These are phyloP conservation scores for Sebastes hubbsi DNA, from an alignment of 2,797 vertebrate species.

Conservation along the genomic window DNA sequence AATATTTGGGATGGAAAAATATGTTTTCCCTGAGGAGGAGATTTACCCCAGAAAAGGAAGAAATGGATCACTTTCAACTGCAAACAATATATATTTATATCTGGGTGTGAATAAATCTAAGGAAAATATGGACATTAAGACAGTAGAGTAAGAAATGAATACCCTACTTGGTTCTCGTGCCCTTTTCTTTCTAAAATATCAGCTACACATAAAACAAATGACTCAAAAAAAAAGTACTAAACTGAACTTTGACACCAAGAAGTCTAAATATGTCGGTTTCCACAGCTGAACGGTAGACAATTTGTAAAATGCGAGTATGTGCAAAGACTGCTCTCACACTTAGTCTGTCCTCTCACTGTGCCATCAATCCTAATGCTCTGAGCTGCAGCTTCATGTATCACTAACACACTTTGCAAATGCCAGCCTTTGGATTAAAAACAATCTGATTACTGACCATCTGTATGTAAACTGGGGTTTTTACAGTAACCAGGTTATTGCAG, in stretches of 20 bases:
- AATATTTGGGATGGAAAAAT: not conserved
- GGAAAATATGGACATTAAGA: not conserved
- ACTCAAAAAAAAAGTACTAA: not conserved
- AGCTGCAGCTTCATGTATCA: not conserved
- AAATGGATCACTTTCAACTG: not conserved
- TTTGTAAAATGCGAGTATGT: not conserved
- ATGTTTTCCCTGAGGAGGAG: not conserved
- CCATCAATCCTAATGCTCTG: not conserved
- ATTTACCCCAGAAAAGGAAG: not conserved
- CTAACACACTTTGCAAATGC: not conserved
- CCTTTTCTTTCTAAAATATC: not conserved
- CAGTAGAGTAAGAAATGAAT: not conserved
- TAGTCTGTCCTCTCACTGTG: not conserved
- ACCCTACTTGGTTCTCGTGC: not conserved
- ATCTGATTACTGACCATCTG: not conserved
- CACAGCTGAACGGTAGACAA: not conserved
- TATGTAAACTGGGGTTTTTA: not conserved
- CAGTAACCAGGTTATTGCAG: not conserved
- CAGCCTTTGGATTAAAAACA: not conserved
- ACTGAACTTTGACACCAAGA: not conserved
- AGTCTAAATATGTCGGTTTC: not conserved
- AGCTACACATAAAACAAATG: not conserved
- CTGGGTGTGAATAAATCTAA: not conserved
- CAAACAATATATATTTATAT: not conserved
- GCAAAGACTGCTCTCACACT: not conserved